A percentile compares a stretch with the other conserved stretches of the same genome.
Evolutionary conservation across 2,113 vertebrate genomes (phyloP).

Genomic region (Albula goreensis): DNA sequence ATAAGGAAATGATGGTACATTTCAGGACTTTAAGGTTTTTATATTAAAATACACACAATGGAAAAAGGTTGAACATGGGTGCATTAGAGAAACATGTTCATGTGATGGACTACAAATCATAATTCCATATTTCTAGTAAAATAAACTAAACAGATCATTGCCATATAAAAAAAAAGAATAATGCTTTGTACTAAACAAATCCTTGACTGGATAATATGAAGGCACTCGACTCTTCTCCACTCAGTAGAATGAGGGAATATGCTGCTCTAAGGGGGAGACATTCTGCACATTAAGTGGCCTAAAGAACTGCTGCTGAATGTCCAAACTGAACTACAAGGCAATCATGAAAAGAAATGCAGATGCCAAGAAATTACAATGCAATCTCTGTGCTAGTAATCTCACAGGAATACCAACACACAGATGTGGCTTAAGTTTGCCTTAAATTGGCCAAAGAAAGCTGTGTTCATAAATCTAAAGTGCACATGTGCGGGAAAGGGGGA

Average conservation of each 20-base stretch:
- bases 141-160: background rate
- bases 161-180: background rate
- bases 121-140: background rate
- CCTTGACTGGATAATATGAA: background rate
- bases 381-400: conserved; percentile 55
- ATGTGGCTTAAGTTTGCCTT: conserved; percentile 52
- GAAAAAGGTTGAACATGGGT: background rate
- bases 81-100: background rate
- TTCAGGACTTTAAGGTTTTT: background rate
- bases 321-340: conserved; percentile 55
- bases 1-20: background rate
- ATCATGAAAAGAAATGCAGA: conserved; percentile 59
- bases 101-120: background rate
- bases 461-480: conserved; percentile 42
- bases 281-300: conserved; percentile 48
- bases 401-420: conserved; percentile 50
- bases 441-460: conserved; percentile 53
- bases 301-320: conserved; percentile 36
- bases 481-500: conserved; percentile 20
- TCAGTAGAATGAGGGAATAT: background rate
- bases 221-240: conserved; percentile 2
- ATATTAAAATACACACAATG: background rate
- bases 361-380: conserved; percentile 68
- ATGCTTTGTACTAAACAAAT: background rate
- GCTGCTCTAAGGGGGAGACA: conserved; percentile 30